phyloP scores from a whole-genome alignment of 1,140 invertebrate genomes.

The Caerostris extrusa region DNA sequence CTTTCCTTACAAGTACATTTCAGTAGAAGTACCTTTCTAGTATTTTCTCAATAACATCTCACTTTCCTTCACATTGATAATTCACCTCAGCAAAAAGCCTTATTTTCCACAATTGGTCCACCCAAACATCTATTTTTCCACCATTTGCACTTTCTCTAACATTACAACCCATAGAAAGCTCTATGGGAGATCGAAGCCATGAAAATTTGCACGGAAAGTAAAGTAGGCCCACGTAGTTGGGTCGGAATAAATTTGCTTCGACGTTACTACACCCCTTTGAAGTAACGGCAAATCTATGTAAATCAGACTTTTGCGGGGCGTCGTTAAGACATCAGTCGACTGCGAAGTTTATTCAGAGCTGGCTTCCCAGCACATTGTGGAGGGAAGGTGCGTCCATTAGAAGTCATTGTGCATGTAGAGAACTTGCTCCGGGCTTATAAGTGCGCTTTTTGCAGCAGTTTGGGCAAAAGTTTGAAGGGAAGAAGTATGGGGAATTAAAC shows the following conservation, averaged over 20 bases:
- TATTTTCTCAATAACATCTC: too few relatives aligned
- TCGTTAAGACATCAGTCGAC: constrained; percentile 57
- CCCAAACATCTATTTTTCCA: too few relatives aligned
- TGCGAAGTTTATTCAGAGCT: constrained; percentile 38
- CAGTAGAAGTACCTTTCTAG: too few relatives aligned
- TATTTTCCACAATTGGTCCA: too few relatives aligned
- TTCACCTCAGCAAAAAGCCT: too few relatives aligned
- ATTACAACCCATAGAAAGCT: too few relatives aligned
- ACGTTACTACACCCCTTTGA: constrained; percentile 4
- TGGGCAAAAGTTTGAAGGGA: neutral
- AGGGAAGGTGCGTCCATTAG: constrained; percentile 46
- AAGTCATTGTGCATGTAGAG: constrained; percentile 14
- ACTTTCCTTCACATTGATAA: too few relatives aligned
- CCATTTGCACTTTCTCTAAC: too few relatives aligned
- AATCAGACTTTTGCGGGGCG: constrained; percentile 51
- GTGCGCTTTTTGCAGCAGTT: too few relatives aligned
- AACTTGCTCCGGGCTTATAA: constrained; percentile 11
- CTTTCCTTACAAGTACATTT: too few relatives aligned
- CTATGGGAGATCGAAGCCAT: neutral
- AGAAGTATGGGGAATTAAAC: constrained; percentile 2
- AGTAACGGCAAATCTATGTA: constrained; percentile 70
- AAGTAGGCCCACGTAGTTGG: constrained; percentile 32
- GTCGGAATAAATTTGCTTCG: constrained; percentile 45
- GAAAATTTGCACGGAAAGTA: neutral
- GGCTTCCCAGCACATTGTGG: neutral